Conservation (phyloP, 2,113 vertebrate species). For the Carassius carassius region DNA sequence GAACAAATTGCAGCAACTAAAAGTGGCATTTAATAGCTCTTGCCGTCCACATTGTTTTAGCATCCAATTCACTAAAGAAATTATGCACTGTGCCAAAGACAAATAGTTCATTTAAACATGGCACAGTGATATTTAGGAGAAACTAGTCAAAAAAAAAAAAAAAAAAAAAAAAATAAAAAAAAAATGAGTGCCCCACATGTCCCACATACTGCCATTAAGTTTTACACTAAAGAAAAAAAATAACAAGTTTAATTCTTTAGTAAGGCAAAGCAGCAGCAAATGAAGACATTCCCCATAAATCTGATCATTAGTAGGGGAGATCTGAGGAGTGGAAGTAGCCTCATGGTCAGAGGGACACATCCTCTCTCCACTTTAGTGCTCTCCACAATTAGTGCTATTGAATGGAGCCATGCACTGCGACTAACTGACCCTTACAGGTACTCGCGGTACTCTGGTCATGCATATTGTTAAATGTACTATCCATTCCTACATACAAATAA, state of each 20-base stretch:
- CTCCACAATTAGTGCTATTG: constrained; percentile 14
- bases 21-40: neutral
- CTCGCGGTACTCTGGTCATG: neutral
- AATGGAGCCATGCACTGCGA: neutral
- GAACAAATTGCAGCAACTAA: neutral
- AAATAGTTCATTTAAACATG: neutral
- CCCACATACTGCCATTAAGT: constrained; percentile 11
- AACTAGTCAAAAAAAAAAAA: too few relatives aligned
- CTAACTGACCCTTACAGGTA: neutral
- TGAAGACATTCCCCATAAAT: neutral
- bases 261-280: neutral
- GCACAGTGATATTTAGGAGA: neutral
- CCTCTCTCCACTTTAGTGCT: neutral
- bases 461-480: neutral
- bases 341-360: constrained; percentile 28
- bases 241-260: neutral
- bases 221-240: constrained; percentile 11
- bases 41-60: neutral
- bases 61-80: neutral
- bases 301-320: constrained; percentile 14
- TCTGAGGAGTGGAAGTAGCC: neutral
- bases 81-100: neutral
- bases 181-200: too few relatives aligned
- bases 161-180: too few relatives aligned
- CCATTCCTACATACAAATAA: too few relatives aligned